Base-by-base conservation (phyloP, 2,113 vertebrate species). In the Cryptomyrus ogoouensis region DNA sequence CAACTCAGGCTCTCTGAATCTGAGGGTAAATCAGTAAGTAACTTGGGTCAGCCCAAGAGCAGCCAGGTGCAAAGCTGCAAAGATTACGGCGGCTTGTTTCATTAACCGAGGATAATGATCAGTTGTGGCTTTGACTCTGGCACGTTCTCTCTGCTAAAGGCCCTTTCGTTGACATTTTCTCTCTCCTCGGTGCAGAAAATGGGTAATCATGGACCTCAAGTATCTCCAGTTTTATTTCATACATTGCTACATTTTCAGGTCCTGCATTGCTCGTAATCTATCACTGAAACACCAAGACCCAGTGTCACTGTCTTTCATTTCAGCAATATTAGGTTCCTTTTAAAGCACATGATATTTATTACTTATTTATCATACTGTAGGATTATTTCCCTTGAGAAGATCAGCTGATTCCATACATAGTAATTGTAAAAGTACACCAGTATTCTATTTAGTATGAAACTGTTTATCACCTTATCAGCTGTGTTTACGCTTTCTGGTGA, bases 11-110 rank as follows among this genome's bases (percentile, higher is more conserved):
- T 42, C 35, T 17, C 35, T 7, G n/a, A 42, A 42, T 84, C 83
- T n/a, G 44, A n/a, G 39, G 21, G 83, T 24, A 84, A 84, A 84
- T 84, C 83, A n/a, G 44, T 84, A 84, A 84, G 46, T 47, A 84
- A 84, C 83, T 46, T 47, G 44, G 83, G 42, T 84, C 83, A 47
- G 44, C 44, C 15, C 12, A 47, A 47, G 44, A n/a, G 39, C 83
- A 44, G 39, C 83, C 83, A 84, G 83, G 39, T 84, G 83, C 83
- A 24, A 84, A 47, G 44, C 83, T 31, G 3, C 62, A 31, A 70
- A 44, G 44, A 84, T 84, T 84, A 84, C 24, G 83, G 83, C 15
- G 21, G 44, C 39, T 47, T 84, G 44, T 84, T 84, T 84, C 35
- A 46, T 84, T 84, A 84, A 47, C 39, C 39, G 19, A 46, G 77